Conservation (phyloP, 1,140 invertebrate species). For the Drosophila tani region DNA sequence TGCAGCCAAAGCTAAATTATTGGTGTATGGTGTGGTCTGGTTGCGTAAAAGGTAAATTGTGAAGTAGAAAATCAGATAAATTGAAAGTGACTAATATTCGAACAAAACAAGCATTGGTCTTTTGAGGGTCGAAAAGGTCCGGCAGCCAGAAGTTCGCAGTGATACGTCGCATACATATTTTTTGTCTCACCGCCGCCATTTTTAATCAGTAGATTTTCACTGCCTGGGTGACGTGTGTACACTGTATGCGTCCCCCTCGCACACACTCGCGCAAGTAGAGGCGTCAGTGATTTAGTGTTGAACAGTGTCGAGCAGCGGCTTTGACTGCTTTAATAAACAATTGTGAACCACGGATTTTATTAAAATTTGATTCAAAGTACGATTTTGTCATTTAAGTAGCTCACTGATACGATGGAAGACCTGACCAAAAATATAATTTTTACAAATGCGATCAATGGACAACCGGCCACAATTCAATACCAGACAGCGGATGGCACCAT, state of each 20-base stretch:
- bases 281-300: slow-evolving; percentile 51
- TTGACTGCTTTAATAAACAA: slow-evolving; percentile 29
- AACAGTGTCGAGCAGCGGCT: slow-evolving; percentile 34
- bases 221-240: slow-evolving; percentile 50
- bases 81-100: neutral
- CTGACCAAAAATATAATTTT: slow-evolving; percentile 84
- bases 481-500: slow-evolving; percentile 84
- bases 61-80: neutral
- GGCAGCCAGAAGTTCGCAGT: slow-evolving; percentile 18
- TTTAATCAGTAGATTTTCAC: slow-evolving; percentile 73
- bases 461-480: slow-evolving; percentile 83
- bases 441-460: slow-evolving; percentile 80
- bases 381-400: slow-evolving; percentile 23
- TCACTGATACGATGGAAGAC: slow-evolving; percentile 76
- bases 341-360: slow-evolving; percentile 4
- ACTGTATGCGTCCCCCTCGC: slow-evolving; percentile 46
- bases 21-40: slow-evolving; percentile 56
- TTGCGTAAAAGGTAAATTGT: slow-evolving; percentile 76
- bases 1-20: slow-evolving; percentile 24
- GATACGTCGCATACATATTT: slow-evolving; percentile 64
- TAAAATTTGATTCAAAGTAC: slow-evolving; percentile 3
- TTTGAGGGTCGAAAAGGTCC: neutral
- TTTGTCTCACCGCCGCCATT: slow-evolving; percentile 78
- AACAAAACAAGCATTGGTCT: neutral
- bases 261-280: slow-evolving; percentile 32